A percentile compares a stretch with the other conserved stretches of the same genome.
phyloP scores from a whole-genome alignment of 1,140 invertebrate species.

The Lucilia sericata region DNA sequence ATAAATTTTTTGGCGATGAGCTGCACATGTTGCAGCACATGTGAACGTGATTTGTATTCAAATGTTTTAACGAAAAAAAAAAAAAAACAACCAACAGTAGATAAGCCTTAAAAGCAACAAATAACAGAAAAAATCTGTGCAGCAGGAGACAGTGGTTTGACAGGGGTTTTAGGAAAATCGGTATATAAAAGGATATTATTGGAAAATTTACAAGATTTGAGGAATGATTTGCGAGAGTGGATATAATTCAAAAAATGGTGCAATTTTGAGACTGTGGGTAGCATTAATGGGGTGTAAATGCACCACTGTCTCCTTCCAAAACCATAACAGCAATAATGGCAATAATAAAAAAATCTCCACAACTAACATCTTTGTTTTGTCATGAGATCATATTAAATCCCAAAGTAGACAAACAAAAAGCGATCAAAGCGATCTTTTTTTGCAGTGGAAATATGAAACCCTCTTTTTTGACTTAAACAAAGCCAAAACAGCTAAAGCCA shows the following conservation, averaged over 20 bases:
- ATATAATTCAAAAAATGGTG: no score
- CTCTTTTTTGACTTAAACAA: slow-evolving; percentile 6
- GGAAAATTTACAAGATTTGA: no score
- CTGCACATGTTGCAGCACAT: slow-evolving; percentile 25
- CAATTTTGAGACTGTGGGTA: no score
- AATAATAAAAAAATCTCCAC: no score
- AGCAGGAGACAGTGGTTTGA: neutral
- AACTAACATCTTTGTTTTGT: slow-evolving; percentile 9
- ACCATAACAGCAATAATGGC: neutral
- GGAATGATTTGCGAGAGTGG: no score
- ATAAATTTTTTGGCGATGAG: neutral
- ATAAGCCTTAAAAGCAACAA: slow-evolving; percentile 1
- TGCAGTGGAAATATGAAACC: neutral
- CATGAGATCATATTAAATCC: slow-evolving; percentile 29
- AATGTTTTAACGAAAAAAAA: slow-evolving; percentile 6
- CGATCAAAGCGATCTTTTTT: neutral
- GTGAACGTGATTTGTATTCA: slow-evolving; percentile 23
- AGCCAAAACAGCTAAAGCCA: neutral
- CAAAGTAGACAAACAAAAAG: neutral
- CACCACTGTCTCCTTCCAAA: neutral
- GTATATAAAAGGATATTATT: no score
- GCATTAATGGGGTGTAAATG: no score
- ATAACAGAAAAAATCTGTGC: neutral
- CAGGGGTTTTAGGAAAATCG: neutral
- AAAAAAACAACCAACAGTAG: neutral